Percentiles rank a stretch among this genome's conserved stretches.
Evolutionary conservation across 2,888 invertebrate species (phyloP).

Genomic region (Epistrophella euchroma): DNA sequence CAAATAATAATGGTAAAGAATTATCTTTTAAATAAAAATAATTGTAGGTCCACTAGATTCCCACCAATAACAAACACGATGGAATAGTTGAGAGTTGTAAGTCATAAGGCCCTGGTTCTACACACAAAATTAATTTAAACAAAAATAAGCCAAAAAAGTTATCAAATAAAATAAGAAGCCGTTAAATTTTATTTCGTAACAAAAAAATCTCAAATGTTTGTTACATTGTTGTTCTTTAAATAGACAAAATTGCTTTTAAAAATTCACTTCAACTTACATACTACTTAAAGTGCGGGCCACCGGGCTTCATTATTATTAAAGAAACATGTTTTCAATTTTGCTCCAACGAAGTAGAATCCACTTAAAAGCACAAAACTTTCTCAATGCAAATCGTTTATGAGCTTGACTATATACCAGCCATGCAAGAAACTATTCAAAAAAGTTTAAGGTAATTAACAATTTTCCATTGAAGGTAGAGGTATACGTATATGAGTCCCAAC

Average conservation of each 20-base stretch:
- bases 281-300: slow-evolving; percentile 39
- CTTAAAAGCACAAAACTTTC: slow-evolving; percentile 66
- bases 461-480: not conserved
- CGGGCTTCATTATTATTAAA: slow-evolving; percentile 30
- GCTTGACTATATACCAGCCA: slow-evolving; percentile 57
- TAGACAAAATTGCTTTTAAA: slow-evolving; percentile 28
- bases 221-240: no score
- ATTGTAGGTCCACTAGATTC: no score
- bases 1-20: no score
- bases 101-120: no score
- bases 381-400: slow-evolving; percentile 65
- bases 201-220: no score
- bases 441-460: slow-evolving; percentile 69
- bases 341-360: slow-evolving; percentile 63
- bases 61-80: no score
- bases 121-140: no score
- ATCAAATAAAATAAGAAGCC: no score
- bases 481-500: not conserved
- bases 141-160: no score
- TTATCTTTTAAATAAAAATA: no score
- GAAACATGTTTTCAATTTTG: slow-evolving; percentile 72
- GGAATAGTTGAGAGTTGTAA: no score
- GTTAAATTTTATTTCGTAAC: no score
- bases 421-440: slow-evolving; percentile 43
- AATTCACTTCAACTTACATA: slow-evolving; percentile 61